These are phyloP conservation scores for Empis stercorea DNA, from an alignment of 2,888 invertebrate genomes.

Conservation along the genomic window DNA sequence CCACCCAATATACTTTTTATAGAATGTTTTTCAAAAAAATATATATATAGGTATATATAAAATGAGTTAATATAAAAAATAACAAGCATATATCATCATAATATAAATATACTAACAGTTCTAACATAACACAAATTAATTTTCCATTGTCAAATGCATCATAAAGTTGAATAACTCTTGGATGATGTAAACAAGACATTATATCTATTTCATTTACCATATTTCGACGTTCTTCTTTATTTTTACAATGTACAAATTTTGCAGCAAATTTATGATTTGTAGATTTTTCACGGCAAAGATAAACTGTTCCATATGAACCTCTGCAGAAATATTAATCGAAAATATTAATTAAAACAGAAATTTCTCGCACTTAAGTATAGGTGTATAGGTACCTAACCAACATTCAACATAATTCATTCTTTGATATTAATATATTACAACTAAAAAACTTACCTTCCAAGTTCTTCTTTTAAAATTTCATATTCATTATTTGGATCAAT, in stretches of 20 bases:
- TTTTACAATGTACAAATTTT: conserved; percentile 67
- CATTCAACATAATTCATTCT: too few species aligned
- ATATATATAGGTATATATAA: neutral
- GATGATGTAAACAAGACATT: conserved; percentile 80
- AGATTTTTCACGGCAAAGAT: conserved; percentile 67
- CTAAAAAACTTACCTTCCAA: conserved; percentile 63
- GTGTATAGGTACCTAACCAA: too few species aligned
- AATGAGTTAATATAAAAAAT: too few species aligned
- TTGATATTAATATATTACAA: too few species aligned
- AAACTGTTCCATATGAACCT: conserved; percentile 88
- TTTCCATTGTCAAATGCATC: conserved; percentile 83
- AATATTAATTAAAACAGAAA: neutral
- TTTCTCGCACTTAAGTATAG: too few species aligned
- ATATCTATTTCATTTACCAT: conserved; percentile 87
- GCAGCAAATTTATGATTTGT: conserved; percentile 69
- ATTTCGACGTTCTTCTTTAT: conserved; percentile 68
- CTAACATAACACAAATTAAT: conserved; percentile 83
- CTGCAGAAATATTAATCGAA: conserved; percentile 39
- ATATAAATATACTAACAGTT: conserved; percentile 60
- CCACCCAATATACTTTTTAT: conserved; percentile 82
- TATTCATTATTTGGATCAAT: conserved; percentile 70
- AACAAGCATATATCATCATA: too few species aligned
- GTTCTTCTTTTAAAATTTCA: conserved; percentile 66
- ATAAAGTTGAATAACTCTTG: conserved; percentile 84
- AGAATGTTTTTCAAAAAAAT: too few species aligned